These are phyloP conservation scores for Thymelicus acteon DNA, from an alignment of 2,888 invertebrate species.

Conservation along the genomic window DNA sequence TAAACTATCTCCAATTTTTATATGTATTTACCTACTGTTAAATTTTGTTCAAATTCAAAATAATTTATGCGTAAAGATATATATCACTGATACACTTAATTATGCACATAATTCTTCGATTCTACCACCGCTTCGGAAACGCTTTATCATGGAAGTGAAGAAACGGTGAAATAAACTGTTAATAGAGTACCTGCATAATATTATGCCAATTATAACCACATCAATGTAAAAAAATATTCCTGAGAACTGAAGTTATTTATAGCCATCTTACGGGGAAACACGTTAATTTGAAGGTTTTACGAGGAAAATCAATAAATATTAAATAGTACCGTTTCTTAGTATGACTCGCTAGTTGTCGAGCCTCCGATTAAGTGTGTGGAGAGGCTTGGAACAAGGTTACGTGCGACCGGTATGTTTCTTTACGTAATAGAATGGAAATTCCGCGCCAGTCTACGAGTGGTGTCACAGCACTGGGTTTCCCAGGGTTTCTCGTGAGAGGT, in stretches of 20 bases:
- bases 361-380: constrained; percentile 44
- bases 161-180: too few relatives aligned
- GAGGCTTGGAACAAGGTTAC: not conserved
- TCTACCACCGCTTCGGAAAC: too few relatives aligned
- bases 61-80: too few relatives aligned
- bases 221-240: not conserved
- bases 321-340: constrained; percentile 58
- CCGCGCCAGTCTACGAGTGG: constrained; percentile 41
- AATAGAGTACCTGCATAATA: too few relatives aligned
- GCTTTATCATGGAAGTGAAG: too few relatives aligned
- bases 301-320: constrained; percentile 24
- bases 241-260: not conserved
- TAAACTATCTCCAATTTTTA: too few relatives aligned
- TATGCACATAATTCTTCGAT: too few relatives aligned
- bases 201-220: too few relatives aligned
- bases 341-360: constrained; percentile 46
- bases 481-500: not conserved
- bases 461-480: constrained; percentile 35
- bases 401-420: constrained; percentile 14
- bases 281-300: constrained; percentile 5
- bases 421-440: constrained; percentile 50
- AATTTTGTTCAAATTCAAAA: too few relatives aligned
- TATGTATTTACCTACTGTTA: too few relatives aligned
- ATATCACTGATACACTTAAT: too few relatives aligned
- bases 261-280: not conserved